A percentile compares a stretch with the other conserved stretches of the same genome.
Evolutionary conservation across 1,140 invertebrate species (phyloP).

Genomic region (Apis florea): DNA sequence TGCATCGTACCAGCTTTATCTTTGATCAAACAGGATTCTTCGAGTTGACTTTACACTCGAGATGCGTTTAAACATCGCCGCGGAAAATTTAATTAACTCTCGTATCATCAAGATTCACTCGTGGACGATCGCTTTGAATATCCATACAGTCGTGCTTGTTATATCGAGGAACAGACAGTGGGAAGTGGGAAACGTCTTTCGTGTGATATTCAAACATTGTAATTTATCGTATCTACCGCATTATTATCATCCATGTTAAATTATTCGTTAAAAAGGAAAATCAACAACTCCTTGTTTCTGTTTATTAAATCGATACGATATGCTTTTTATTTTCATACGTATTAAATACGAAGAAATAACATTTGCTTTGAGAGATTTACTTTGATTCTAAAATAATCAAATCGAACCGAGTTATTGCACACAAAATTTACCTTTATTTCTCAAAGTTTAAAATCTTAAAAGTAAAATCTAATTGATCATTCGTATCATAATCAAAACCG

Average conservation of each 20-base stretch:
- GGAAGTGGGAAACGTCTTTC: conserved; percentile 3
- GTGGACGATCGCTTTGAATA: conserved; percentile 34
- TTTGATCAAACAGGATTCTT: conserved; percentile 17
- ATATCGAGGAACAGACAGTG: not conserved
- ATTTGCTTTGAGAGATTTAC: too few relatives aligned
- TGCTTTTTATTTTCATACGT: too few relatives aligned
- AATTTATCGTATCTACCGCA: conserved; percentile 2
- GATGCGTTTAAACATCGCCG: conserved; percentile 21
- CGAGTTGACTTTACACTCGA: not conserved
- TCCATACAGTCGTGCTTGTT: not conserved
- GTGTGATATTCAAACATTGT: conserved; percentile 16
- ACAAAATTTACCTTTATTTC: too few relatives aligned
- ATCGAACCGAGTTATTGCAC: too few relatives aligned
- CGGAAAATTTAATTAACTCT: conserved; percentile 44
- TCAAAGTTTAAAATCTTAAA: too few relatives aligned
- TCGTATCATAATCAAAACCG: too few relatives aligned
- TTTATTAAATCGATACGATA: too few relatives aligned
- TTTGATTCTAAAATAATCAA: too few relatives aligned
- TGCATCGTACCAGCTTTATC: not conserved
- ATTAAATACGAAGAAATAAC: too few relatives aligned
- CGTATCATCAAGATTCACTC: conserved; percentile 3
- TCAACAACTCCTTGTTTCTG: conserved; percentile 12
- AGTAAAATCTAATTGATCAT: too few relatives aligned
- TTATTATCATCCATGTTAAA: conserved; percentile 20
- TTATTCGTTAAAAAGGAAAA: conserved; percentile 7